Conservation (phyloP, 2,113 vertebrate species). For the Noctilio leporinus region DNA sequence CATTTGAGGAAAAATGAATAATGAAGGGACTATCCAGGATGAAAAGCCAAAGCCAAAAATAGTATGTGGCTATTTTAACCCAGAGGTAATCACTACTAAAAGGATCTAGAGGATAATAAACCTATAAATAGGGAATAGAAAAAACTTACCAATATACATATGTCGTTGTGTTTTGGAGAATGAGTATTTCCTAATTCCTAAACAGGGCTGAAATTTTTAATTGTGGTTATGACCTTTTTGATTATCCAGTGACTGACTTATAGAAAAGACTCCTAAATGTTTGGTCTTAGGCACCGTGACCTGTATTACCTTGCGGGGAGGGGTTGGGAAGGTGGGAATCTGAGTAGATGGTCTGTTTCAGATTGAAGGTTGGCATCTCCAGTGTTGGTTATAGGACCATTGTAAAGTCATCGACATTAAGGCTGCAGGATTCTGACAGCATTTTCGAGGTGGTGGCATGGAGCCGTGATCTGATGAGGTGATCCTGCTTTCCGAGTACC, state of each 20-base stretch:
- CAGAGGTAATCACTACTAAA: background rate
- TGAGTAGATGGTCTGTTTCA: background rate
- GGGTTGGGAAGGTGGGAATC: background rate
- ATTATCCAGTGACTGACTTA: background rate
- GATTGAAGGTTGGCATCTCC: background rate
- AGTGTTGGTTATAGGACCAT: accelerated
- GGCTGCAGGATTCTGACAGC: background rate
- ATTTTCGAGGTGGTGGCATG: background rate
- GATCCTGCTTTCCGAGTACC: background rate
- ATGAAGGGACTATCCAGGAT: background rate
- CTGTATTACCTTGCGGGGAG: background rate
- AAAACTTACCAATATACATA: background rate
- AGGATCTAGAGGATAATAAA: background rate
- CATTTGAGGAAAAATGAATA: background rate
- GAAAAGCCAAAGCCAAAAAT: background rate
- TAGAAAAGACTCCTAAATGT: background rate
- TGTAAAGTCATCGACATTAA: background rate
- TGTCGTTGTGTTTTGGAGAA: background rate
- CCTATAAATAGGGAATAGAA: background rate
- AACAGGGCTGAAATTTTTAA: background rate
- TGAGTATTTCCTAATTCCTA: background rate
- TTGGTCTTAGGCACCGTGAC: background rate
- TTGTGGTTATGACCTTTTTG: background rate
- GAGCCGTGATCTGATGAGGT: background rate
- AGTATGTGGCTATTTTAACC: background rate